Percentiles rank a stretch among this genome's conserved stretches.
phyloP scores from a whole-genome alignment of 2,888 invertebrate species.

The Parelbella ahira region DNA sequence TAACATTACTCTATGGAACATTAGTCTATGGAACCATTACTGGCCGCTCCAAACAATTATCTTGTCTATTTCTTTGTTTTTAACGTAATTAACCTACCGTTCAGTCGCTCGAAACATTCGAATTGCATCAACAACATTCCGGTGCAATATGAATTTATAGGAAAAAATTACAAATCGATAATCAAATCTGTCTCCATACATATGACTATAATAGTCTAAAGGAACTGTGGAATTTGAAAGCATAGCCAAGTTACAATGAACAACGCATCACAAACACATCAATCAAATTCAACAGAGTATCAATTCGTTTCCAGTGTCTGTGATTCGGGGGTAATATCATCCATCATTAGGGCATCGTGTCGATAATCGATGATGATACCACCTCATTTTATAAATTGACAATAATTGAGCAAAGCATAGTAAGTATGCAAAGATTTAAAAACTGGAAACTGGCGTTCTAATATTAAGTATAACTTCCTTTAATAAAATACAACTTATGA shows the following conservation, averaged over 20 bases:
- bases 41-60: constrained; percentile 50
- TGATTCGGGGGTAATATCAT: background rate
- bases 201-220: no score
- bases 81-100: constrained; percentile 36
- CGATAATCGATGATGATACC: no score
- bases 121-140: constrained; percentile 29
- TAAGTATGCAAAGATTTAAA: background rate
- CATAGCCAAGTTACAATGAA: constrained; percentile 1
- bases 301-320: constrained; percentile 9
- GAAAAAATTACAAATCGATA: constrained; percentile 26
- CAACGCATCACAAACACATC: constrained; percentile 4
- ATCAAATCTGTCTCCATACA: no score
- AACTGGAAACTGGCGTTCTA: constrained; percentile 5
- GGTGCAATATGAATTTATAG: constrained; percentile 29
- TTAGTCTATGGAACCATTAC: constrained; percentile 51
- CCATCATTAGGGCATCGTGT: no score
- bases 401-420: constrained; percentile 19
- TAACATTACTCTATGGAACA: no score
- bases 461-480: constrained; percentile 11
- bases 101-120: constrained; percentile 36
- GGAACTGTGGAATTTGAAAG: constrained; percentile 9
- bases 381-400: no score
- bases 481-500: constrained; percentile 17
- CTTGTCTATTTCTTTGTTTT: no score
- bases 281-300: constrained; percentile 1